Evolutionary conservation across 2,888 invertebrate species (phyloP), one percentile per base, ranked within the genome.

Genomic region (Stratiomys singularior): DNA sequence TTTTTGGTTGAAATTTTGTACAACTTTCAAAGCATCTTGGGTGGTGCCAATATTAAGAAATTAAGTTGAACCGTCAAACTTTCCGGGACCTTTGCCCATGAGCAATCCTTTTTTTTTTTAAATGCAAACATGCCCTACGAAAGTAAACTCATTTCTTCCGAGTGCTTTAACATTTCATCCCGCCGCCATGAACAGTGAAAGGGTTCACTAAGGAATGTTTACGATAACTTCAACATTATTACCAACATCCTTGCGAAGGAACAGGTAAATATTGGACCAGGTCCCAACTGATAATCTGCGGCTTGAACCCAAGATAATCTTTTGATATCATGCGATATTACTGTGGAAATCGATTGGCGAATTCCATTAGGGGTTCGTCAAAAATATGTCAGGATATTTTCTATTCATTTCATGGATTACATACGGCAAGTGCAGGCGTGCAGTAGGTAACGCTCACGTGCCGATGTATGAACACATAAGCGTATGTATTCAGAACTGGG

Each of bases 321-420:
- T 13, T 52, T 18, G 52, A 52, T 52, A 52, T 52, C 52, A 4
- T 13, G 52, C 52, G 15, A 71, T 71, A 71, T 71, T 52, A 27
- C 71, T 23, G 28, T 47, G 27, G 27, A 52, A 71, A 71, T 71
- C 71, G 71, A 71, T 52, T 71, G n/a, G 28, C 9, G 52, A 71
- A 71, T 71, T 71, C 71, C 71, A 71, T 71, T 71, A 71, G 25
- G 25, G 18, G 15, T 37, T 52, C 46, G 71, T 71, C 71, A 71
- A 71, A 52, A 71, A 52, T 71, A 71, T 47, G 23, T 47, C 71
- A 71, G 71, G 15, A 71, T 71, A 71, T 52, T 52, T 44, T 27
- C 67, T 25, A 23, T 47, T 71, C 71, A 46, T 30, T 64, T 64
- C 64, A 11, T 13, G 64, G 64, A 64, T 30, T 28, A 64, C 64